Conservation (phyloP, 2,888 invertebrate genomes). For the Prosopocoilus inquinatus region DNA sequence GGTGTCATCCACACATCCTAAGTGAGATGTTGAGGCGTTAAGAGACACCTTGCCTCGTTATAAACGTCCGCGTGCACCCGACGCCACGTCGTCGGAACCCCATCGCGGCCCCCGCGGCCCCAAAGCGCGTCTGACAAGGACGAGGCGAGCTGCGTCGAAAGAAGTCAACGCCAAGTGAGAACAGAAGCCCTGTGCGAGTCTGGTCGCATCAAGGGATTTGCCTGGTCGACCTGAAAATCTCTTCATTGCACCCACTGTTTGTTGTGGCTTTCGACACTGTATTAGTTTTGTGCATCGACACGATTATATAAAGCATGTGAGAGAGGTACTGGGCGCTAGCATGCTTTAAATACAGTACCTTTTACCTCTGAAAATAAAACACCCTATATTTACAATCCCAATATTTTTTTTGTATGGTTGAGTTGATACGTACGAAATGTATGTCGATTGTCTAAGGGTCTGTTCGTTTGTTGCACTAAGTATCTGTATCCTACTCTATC, state of each 20-base stretch:
- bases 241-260: constrained; percentile 13
- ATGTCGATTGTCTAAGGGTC: no score
- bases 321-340: neutral
- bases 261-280: constrained; percentile 7
- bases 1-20: constrained; percentile 19
- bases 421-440: no score
- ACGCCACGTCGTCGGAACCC: constrained; percentile 6
- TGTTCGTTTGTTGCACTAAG: no score
- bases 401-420: no score
- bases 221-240: constrained; percentile 24
- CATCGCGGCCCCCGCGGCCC: neutral
- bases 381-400: no score
- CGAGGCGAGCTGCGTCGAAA: constrained; percentile 7
- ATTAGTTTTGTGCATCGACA: constrained; percentile 1
- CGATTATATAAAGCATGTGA: neutral
- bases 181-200: constrained; percentile 29
- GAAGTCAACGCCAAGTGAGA: constrained; percentile 27
- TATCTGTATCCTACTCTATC: no score
- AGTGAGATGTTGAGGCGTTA: constrained; percentile 25
- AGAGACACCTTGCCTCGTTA: constrained; percentile 18
- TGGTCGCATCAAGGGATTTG: constrained; percentile 24
- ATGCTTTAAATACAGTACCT: neutral
- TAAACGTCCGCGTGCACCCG: constrained; percentile 3
- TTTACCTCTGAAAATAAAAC: no score
- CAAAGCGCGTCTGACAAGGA: neutral